Conservation (phyloP, 2,797 vertebrate species). For the Enteromius fasciolatus region DNA sequence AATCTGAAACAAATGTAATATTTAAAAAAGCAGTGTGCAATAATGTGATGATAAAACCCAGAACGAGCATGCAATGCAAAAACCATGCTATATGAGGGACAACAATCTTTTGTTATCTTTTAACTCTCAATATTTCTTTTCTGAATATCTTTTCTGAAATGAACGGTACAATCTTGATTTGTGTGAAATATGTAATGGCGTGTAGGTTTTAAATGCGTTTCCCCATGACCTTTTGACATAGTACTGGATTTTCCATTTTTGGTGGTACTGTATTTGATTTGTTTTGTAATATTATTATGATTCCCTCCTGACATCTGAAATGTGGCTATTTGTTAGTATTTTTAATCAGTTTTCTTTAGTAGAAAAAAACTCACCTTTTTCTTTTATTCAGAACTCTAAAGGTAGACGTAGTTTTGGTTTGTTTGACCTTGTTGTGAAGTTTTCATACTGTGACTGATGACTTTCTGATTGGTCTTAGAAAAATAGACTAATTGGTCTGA, state of each 20-base stretch:
- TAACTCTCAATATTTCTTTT: constrained; percentile 21
- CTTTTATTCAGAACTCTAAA: constrained; percentile 19
- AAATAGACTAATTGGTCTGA: constrained; percentile 29
- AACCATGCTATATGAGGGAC: constrained; percentile 7
- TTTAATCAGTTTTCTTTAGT: background rate
- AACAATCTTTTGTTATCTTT: constrained; percentile 25
- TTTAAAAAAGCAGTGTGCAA: constrained; percentile 2
- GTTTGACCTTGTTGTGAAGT: constrained; percentile 37
- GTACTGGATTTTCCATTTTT: constrained; percentile 8
- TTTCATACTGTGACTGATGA: constrained; percentile 31
- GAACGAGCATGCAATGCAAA: constrained; percentile 29
- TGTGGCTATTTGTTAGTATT: background rate
- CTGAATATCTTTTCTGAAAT: background rate
- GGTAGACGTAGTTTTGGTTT: constrained; percentile 11
- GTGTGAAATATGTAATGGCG: background rate
- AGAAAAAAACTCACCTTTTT: background rate
- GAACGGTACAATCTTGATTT: constrained; percentile 1
- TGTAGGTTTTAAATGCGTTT: background rate
- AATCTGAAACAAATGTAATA: background rate
- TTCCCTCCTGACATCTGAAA: background rate
- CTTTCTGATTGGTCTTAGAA: constrained; percentile 17
- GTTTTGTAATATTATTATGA: background rate
- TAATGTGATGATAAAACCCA: constrained; percentile 5
- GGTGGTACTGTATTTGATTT: constrained; percentile 12
- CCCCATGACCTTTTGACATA: constrained; percentile 7